Evolutionary conservation across 2,797 vertebrate species (phyloP).

Genomic region (Siniperca scherzeri): DNA sequence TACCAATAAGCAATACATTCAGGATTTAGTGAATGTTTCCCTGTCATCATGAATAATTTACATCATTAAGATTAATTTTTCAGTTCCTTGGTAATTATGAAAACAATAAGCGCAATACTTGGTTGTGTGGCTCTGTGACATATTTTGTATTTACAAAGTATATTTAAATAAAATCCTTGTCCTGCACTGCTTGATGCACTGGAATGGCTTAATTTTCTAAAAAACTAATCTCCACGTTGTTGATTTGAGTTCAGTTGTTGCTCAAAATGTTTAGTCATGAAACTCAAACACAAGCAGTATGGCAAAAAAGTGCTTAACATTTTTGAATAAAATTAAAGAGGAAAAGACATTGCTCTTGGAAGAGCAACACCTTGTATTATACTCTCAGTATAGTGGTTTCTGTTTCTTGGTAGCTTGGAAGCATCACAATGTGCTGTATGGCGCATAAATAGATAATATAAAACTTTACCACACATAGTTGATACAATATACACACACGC

Average conservation of each 20-base stretch:
- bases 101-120: conserved; percentile 41
- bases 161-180: conserved; percentile 55
- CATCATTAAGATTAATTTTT: conserved; percentile 21
- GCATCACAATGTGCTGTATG: neutral
- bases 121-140: conserved; percentile 4
- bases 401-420: neutral
- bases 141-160: conserved; percentile 51
- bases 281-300: neutral
- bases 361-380: neutral
- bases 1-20: conserved; percentile 21
- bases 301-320: neutral
- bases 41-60: conserved; percentile 1
- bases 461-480: neutral
- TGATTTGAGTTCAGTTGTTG: neutral
- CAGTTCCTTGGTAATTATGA: neutral
- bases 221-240: neutral
- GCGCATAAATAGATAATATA: neutral
- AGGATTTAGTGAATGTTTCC: conserved; percentile 2
- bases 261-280: neutral
- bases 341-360: neutral
- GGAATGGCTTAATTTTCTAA: conserved; percentile 11
- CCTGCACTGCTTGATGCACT: neutral
- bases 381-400: neutral
- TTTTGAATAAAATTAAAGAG: neutral
- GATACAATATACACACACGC: neutral